Evolutionary conservation across 2,113 vertebrate species (phyloP), one percentile per base, ranked within the genome.

Genomic region (Callocephalon fimbriatum): DNA sequence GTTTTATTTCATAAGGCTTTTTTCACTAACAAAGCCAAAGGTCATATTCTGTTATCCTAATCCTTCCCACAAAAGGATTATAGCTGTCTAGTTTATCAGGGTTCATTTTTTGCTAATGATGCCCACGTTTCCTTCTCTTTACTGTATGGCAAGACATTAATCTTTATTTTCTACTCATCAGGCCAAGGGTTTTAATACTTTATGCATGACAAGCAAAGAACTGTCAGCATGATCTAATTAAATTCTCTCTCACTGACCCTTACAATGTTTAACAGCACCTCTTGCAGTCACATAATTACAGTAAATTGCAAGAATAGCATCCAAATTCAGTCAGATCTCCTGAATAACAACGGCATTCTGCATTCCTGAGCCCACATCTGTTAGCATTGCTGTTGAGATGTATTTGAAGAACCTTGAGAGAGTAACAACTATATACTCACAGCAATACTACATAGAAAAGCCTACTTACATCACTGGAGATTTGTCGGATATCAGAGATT

Each of bases 201-300:
- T 59, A 84, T 50, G 35, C 3, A 3, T 45, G 37, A 59, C 88
- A 93, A 92, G 51, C 25, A 86, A 83, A 85, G 35, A 91, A 71
- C 53, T 96, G 53, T 93, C 81, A 97, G 56, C 71, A 44, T 84
- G n/a, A 77, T 63, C 66, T 56, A 93, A 95, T 92, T 91, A 83
- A 94, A 91, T 86, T 90, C 23, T 83, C 50, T 81, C n/a, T 80
- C 78, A 47, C 1, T 85, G 88, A 88, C 73, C 85, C 48, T 86
- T 78, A 88, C 70, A 71, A 48, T 88, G 27, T 86, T 87, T 94
- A 96, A 63, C 40, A 81, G 76, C 45, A 85, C 26, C n/a, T 81
- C 72, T 94, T 71, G 37, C 65, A 92, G 76, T 51, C 44, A 80
- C 44, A 75, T 86, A 94, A 90, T 95, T 95, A 82, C 44, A 88